Evolutionary conservation across 2,797 vertebrate species (phyloP).

Genomic region (Melanotaenia trifasciata): DNA sequence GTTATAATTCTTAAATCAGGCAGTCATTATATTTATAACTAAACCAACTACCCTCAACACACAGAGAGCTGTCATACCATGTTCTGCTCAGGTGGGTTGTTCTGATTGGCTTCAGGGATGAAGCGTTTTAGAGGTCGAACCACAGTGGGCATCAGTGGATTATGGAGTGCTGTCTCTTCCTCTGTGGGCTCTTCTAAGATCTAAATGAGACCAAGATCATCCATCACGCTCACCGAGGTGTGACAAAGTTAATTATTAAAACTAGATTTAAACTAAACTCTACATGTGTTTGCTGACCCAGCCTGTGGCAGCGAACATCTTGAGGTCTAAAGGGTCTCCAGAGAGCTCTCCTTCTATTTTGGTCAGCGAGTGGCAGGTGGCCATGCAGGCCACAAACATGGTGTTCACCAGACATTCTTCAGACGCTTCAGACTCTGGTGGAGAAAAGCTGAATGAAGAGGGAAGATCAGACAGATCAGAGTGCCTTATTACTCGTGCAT

Average conservation of each 20-base stretch:
- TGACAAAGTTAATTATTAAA: not conserved
- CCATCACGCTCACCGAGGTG: too few species aligned
- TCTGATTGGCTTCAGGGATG: constrained; percentile 70
- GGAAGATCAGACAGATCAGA: not conserved
- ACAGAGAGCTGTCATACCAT: constrained; percentile 78
- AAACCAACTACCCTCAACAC: not conserved
- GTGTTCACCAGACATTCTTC: constrained; percentile 87
- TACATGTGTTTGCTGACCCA: constrained; percentile 84
- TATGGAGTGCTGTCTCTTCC: constrained; percentile 95
- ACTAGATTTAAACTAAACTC: not conserved
- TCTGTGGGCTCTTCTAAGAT: constrained; percentile 95
- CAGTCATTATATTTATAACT: not conserved
- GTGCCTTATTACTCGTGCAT: not conserved
- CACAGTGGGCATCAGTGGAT: constrained; percentile 95
- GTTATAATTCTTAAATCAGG: not conserved
- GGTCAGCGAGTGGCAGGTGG: constrained; percentile 95
- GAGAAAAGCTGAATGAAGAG: constrained; percentile 84
- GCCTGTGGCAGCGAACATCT: constrained; percentile 96
- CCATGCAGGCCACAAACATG: constrained; percentile 93
- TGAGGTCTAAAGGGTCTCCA: constrained; percentile 97
- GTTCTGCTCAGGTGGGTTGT: constrained; percentile 76
- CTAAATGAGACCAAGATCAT: constrained; percentile 67
- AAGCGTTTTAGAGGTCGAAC: constrained; percentile 90
- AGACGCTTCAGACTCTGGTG: constrained; percentile 86
- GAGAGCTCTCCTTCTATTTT: constrained; percentile 94